Base-by-base conservation (phyloP, 2,113 vertebrate genomes). In the Ptychochromis oligacanthus region DNA sequence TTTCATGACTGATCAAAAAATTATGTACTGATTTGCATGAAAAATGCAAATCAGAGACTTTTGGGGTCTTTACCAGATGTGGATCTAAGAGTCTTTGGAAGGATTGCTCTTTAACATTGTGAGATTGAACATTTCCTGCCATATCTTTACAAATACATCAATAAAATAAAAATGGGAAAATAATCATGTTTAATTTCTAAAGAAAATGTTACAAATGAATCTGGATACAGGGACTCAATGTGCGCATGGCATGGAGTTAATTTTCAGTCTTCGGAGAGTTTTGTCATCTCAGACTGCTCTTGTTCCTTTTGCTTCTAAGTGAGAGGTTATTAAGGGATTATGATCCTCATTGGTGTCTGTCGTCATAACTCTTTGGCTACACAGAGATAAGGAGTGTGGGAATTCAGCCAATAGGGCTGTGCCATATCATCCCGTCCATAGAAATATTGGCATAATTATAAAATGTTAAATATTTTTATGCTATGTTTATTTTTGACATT, bases 161-260 rank as follows among this genome's bases (percentile, higher is more conserved):
- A 70, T 70, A 24, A 20, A 67, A 67, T 49, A 67, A 28, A 49
- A 24, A 70, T 20, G 65, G 3, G n/a, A n/a, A n/a, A n/a, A n/a
- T 70, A 70, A 49, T 15, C 46, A 70, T 13, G 22, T 7, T 28
- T 24, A 49, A 12, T 15, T 20, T 70, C 26, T 46, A 15, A 0
- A 70, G 43, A 70, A 70, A 70, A 49, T 70, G 49, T 70, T 6
- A 49, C 43, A 28, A 18, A 17, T 70, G 24, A 70, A 20, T 70
- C 26, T 52, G 9, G 43, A 49, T 70, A 24, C 3, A 52, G 65
- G 43, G 65, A 31, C 49, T 70, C 65, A 12, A 24, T 43, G 49
- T 5, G 15, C 49, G 64, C 64, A 28, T 70, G 9, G 40, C 6
- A 15, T 49, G 17, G 24, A 70, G 6, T 11, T 28, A 28, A 28